Percentiles rank a stretch among this genome's conserved stretches.
These are phyloP conservation scores for Amphipyra berbera DNA, from an alignment of 2,888 invertebrate species.

Conservation along the genomic window DNA sequence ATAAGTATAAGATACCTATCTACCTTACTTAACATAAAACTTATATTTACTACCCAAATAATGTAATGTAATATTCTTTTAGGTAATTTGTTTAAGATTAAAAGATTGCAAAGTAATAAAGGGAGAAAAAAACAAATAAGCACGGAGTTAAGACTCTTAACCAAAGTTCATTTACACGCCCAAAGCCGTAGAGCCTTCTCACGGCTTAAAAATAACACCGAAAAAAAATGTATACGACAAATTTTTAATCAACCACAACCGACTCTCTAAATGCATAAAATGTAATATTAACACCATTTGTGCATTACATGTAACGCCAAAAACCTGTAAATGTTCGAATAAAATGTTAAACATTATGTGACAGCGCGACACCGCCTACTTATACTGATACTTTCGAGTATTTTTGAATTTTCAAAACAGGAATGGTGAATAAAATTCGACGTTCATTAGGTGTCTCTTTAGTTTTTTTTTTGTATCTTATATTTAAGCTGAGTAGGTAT, in stretches of 20 bases:
- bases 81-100: constrained; percentile 37
- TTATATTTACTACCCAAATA: constrained; percentile 16
- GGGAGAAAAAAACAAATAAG: constrained; percentile 50
- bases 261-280: constrained; percentile 78
- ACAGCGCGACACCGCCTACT: constrained; percentile 74
- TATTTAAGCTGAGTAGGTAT: constrained; percentile 79
- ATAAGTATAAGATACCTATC: background rate
- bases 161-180: constrained; percentile 48
- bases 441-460: constrained; percentile 75
- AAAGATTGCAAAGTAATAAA: constrained; percentile 56
- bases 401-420: constrained; percentile 71
- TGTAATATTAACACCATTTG: constrained; percentile 83
- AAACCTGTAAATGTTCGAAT: constrained; percentile 77
- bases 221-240: constrained; percentile 68
- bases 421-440: constrained; percentile 79
- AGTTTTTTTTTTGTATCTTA: constrained; percentile 71
- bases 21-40: background rate
- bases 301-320: constrained; percentile 80
- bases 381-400: constrained; percentile 73
- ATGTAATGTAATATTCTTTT: constrained; percentile 35
- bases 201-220: constrained; percentile 62
- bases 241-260: constrained; percentile 79
- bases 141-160: constrained; percentile 44
- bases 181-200: constrained; percentile 60
- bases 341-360: constrained; percentile 82